Conservation (phyloP, 23 tunicate species). For the Halocynthia aurantium region DNA sequence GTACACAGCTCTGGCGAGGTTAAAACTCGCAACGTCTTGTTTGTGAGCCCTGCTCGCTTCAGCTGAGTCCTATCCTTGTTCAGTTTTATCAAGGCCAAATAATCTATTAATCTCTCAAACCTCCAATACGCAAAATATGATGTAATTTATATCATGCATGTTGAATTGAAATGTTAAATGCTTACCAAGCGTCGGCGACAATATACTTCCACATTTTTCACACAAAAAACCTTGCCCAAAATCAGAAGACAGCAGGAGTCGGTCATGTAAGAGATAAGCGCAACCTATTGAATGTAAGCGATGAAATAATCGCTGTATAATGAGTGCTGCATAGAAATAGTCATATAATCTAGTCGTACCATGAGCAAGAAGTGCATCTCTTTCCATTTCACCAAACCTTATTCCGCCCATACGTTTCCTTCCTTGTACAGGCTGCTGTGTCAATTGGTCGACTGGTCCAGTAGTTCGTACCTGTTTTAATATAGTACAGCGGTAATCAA, state of each 20-base stretch:
- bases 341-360: conserved; percentile 7
- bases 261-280: conserved; percentile 57
- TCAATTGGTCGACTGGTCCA: conserved; percentile 82
- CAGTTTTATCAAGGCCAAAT: too few relatives aligned
- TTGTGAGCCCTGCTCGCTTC: too few relatives aligned
- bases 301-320: too few relatives aligned
- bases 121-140: too few relatives aligned
- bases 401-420: conserved; percentile 89
- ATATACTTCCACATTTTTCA: conserved; percentile 66
- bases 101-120: too few relatives aligned
- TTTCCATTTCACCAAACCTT: conserved; percentile 98
- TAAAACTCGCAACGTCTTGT: too few relatives aligned
- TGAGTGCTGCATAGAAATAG: too few relatives aligned
- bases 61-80: too few relatives aligned
- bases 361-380: conserved; percentile 93
- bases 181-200: conserved; percentile 26
- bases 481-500: too few relatives aligned
- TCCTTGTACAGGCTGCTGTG: conserved; percentile 95
- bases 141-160: too few relatives aligned
- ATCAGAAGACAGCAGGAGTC: conserved; percentile 60
- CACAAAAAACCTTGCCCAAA: conserved; percentile 50
- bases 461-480: conserved; percentile 48
- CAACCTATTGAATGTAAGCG: conserved; percentile 11
- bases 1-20: too few relatives aligned
- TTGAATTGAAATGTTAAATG: too few relatives aligned